Percentiles rank a stretch among this genome's conserved stretches.
Evolutionary conservation across 64 coral and sea anemone genomes (phyloP).

Genomic region (Montipora foliosa): DNA sequence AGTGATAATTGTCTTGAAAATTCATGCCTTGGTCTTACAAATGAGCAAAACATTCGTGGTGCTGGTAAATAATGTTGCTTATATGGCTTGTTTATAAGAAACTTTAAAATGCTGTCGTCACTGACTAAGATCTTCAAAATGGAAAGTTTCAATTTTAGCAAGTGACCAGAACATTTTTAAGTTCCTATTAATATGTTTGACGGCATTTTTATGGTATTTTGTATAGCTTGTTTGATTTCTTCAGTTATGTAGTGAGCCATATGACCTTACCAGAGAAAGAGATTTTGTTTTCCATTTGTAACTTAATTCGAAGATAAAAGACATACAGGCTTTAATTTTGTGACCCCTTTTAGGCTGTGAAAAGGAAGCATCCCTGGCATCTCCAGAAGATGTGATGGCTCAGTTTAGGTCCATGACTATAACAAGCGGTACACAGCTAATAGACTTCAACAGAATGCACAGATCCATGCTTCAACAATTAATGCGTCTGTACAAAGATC

Average conservation of each 20-base stretch:
- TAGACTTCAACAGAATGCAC: constrained; percentile 72
- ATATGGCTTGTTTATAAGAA: constrained; percentile 13
- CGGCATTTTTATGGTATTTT: constrained; percentile 12
- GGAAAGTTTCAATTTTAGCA: constrained; percentile 2
- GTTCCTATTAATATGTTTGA: constrained; percentile 6
- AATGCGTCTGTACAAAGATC: constrained; percentile 74
- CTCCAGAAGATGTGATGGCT: constrained; percentile 10
- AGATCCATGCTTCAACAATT: constrained; percentile 63
- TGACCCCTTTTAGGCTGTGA: constrained; percentile 10
- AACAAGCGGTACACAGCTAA: constrained; percentile 61
- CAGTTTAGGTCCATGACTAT: constrained; percentile 11
- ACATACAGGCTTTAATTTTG: constrained; percentile 6
- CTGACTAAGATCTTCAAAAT: constrained; percentile 5
- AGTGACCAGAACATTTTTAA: not conserved
- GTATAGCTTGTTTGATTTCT: constrained; percentile 12
- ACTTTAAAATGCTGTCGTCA: constrained; percentile 8
- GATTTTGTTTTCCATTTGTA: constrained; percentile 13
- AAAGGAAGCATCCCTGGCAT: constrained; percentile 10
- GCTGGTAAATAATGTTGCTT: constrained; percentile 12
- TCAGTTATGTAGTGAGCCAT: not conserved
- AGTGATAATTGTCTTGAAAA: not conserved
- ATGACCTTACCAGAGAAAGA: constrained; percentile 4
- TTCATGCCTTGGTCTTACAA: constrained; percentile 11
- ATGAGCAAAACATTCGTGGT: constrained; percentile 11
- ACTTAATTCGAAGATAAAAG: constrained; percentile 5